These are phyloP conservation scores for Antechinus stuartii DNA, from an alignment of 2,113 vertebrate species.

Conservation along the genomic window DNA sequence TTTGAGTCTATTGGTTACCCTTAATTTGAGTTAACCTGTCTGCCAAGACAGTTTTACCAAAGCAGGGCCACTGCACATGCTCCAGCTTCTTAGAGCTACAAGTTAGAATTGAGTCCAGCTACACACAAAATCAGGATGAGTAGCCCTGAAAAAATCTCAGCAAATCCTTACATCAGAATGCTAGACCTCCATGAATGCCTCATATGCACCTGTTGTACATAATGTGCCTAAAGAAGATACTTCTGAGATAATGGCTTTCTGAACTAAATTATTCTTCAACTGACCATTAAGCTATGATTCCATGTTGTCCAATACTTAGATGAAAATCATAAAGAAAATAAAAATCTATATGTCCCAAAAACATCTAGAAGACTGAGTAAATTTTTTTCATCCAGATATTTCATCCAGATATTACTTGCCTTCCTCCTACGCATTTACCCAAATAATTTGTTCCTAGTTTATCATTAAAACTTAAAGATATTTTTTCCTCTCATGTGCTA, in stretches of 20 bases:
- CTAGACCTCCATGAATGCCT: neutral
- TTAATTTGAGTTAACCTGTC: too few species aligned
- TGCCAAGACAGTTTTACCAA: too few species aligned
- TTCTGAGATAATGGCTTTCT: neutral
- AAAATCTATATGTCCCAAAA: neutral
- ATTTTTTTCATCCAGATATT: neutral
- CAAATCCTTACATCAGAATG: too few species aligned
- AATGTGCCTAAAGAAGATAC: neutral
- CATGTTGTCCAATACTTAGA: conserved; percentile 46
- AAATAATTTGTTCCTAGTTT: neutral
- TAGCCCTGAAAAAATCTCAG: too few species aligned
- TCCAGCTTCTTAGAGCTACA: neutral
- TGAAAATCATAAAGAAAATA: neutral
- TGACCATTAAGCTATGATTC: neutral
- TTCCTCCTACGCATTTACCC: neutral
- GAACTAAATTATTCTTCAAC: conserved; percentile 30
- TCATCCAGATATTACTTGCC: neutral
- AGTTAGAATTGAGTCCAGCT: neutral
- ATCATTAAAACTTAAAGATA: conserved; percentile 10
- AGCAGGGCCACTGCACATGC: neutral
- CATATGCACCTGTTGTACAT: neutral
- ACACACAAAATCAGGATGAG: too few species aligned
- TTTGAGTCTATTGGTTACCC: too few species aligned
- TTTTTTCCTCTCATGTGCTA: neutral
- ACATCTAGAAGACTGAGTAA: conserved; percentile 14